Base-by-base conservation (phyloP, 1,140 invertebrate species). In the Caenorhabditis briggsae region DNA sequence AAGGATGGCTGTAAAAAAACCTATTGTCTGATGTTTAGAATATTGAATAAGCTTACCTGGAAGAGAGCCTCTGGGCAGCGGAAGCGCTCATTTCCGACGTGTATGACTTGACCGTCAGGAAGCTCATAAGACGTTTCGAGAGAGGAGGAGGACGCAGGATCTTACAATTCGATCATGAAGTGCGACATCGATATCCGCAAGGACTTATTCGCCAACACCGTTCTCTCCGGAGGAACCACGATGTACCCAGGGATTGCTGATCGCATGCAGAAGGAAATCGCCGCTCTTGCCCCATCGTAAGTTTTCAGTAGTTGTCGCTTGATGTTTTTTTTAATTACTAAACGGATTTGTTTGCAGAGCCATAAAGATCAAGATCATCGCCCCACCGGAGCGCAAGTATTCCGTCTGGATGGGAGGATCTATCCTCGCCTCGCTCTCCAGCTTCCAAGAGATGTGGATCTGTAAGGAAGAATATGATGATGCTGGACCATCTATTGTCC, bases 51-150 rank as follows among this genome's bases (percentile, higher is more conserved):
- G 18, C 18, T 70, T 70, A 78, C 86, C 85, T 89, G 89, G 89
- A 97, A 97, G 12, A 92, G 83, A 64, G 92, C 90, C 85, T 93
- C 92, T 33, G 92, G 92, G 86, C 90, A 93, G 55, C 93, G 89
- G 90, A 93, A 93, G 64, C 93, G 88, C 86, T 93, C 93, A 88
- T 93, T 93, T 87, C 90, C 91, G 86, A 93, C 92, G 83, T 89
- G 93, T 92, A 86, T 91, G 53, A 89, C 88, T 82, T 92, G 90
- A 86, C 93, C 93, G 86, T 93, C 93, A 55, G 93, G 93, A 41
- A 93, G 90, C 89, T 94, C 93, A 89, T 94, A 94, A 89, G 91
- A 92, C 92, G 94, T 94, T 88, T 93, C 93, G 25, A 93, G 90
- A 33, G 93, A 92, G 9, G 91, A 92, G 43, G 91, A 92, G 33